phyloP scores from a whole-genome alignment of 1,140 invertebrate genomes.

The Elysia chlorotica region DNA sequence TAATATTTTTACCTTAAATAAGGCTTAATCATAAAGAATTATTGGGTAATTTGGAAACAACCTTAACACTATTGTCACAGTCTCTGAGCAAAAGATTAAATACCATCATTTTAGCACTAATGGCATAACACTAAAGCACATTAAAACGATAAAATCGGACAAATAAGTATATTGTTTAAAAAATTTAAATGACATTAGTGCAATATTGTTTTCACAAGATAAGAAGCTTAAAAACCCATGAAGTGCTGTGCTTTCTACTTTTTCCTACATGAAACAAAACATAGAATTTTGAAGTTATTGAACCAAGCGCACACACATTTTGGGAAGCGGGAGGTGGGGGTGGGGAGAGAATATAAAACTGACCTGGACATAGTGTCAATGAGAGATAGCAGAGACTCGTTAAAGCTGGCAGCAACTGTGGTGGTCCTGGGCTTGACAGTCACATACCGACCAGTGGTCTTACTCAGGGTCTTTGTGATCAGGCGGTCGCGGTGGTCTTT shows the following conservation, averaged over 20 bases:
- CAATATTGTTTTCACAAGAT: no score
- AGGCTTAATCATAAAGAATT: background rate
- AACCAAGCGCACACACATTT: no score
- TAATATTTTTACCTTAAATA: background rate
- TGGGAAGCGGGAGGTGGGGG: background rate
- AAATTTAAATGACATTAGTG: no score
- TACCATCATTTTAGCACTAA: no score
- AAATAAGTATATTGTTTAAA: background rate
- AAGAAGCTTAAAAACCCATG: background rate
- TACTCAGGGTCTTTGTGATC: constrained; percentile 71
- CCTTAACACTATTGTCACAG: no score
- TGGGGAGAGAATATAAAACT: constrained; percentile 22
- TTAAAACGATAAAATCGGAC: background rate
- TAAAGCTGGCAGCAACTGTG: constrained; percentile 92
- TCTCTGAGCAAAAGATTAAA: no score
- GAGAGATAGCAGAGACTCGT: constrained; percentile 87
- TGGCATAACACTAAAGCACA: background rate
- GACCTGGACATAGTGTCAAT: constrained; percentile 89
- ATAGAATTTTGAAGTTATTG: no score
- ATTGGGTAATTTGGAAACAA: no score
- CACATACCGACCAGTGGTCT: constrained; percentile 87
- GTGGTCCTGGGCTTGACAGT: constrained; percentile 96
- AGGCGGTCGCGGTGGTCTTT: constrained; percentile 70
- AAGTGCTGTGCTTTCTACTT: background rate
- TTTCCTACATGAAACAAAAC: no score